phyloP scores from a whole-genome alignment of 2,113 vertebrate genomes.

The Protomyctophum bolini region DNA sequence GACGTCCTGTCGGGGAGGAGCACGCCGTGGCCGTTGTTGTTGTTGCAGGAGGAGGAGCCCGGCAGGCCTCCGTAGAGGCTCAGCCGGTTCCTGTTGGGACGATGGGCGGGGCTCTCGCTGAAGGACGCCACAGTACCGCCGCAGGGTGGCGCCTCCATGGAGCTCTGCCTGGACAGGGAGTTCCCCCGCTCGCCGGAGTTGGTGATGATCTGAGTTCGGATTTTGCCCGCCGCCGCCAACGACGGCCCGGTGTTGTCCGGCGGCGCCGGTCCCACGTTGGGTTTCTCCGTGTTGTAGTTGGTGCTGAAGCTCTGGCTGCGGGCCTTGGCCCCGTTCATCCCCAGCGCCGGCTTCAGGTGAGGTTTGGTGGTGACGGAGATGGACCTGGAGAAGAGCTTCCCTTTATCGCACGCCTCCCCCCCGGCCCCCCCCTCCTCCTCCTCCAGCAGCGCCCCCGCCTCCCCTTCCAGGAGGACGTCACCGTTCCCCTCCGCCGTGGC shows the following conservation, averaged over 20 bases:
- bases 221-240: slow-evolving; percentile 72
- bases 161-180: slow-evolving; percentile 85
- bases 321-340: slow-evolving; percentile 93
- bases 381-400: slow-evolving; percentile 82
- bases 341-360: slow-evolving; percentile 88
- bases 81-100: slow-evolving; percentile 66
- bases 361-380: slow-evolving; percentile 85
- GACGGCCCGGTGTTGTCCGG: slow-evolving; percentile 66
- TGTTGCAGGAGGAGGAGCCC: no score
- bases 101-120: slow-evolving; percentile 65
- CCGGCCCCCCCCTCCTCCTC: slow-evolving; percentile 21
- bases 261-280: slow-evolving; percentile 60
- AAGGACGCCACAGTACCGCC: neutral
- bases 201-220: slow-evolving; percentile 92
- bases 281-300: slow-evolving; percentile 83
- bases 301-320: slow-evolving; percentile 92
- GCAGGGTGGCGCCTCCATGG: slow-evolving; percentile 72
- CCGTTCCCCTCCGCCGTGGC: slow-evolving; percentile 52
- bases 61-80: slow-evolving; percentile 73
- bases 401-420: slow-evolving; percentile 55
- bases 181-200: slow-evolving; percentile 89
- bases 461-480: slow-evolving; percentile 49
- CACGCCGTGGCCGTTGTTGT: slow-evolving; percentile 65
- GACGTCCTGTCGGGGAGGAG: slow-evolving; percentile 81
- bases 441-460: slow-evolving; percentile 32